Evolutionary conservation across 2,888 invertebrate genomes (phyloP).

Genomic region (Frankliniella intonsa): DNA sequence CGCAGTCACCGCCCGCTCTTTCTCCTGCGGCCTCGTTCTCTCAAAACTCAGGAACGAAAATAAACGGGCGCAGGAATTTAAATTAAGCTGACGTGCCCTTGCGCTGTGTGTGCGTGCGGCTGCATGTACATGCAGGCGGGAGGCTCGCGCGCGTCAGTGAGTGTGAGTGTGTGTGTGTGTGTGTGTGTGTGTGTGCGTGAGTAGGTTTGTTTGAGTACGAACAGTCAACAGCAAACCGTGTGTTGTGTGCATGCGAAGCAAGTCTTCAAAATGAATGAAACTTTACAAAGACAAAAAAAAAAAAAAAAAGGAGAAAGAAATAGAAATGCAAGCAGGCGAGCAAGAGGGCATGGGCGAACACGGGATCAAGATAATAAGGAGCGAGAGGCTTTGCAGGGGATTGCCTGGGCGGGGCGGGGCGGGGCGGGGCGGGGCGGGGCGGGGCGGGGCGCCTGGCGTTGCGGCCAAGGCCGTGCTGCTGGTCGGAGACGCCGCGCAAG

Average conservation of each 20-base stretch:
- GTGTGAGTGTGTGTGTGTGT: neutral
- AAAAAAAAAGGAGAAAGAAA: no score
- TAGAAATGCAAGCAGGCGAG: no score
- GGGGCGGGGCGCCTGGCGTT: neutral
- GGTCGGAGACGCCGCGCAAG: no score
- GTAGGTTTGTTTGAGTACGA: neutral
- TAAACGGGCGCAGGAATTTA: conserved; percentile 9
- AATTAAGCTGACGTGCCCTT: neutral
- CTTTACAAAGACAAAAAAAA: no score
- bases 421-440: neutral
- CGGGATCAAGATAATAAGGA: neutral
- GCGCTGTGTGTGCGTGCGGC: neutral
- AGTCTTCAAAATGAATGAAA: no score
- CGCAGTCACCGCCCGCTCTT: neutral
- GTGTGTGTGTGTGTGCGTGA: neutral
- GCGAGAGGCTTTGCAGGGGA: neutral
- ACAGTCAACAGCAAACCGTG: no score
- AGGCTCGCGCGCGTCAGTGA: neutral
- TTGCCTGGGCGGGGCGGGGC: neutral
- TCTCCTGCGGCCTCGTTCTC: neutral
- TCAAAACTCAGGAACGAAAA: conserved; percentile 11
- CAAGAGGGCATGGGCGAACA: no score
- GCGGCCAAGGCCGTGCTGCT: no score
- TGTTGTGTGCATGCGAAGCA: no score
- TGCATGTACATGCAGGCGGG: neutral